Evolutionary conservation across 1,140 invertebrate genomes (phyloP), one percentile per base, ranked within the genome.

Genomic region (Euglossa dilemma): DNA sequence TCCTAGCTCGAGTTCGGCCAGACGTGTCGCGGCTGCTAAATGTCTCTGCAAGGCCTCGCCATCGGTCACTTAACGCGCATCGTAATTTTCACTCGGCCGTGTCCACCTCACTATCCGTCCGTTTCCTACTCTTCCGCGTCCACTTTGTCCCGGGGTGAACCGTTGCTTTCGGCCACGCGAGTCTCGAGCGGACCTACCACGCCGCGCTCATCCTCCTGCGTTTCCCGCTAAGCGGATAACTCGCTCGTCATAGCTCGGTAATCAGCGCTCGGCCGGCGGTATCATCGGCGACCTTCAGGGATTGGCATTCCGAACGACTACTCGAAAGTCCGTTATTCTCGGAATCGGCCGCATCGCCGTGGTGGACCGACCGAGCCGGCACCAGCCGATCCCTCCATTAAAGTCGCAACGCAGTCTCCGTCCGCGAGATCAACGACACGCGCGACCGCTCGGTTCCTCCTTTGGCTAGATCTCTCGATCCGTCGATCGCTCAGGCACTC

Each of bases 271-370:
- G 61, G 4, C 1, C 2, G 23, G 23, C 66, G 5, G 18, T 66
- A 75, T 75, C 79, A 63, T 56, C 66, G 64, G 18, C 56, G 45
- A 45, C 23, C 45, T 28, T n/a, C 56, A 57, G 80, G 57, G 59
- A 25, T 56, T 75, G 56, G 61, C 86, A 56, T 71, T 71, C 75
- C 28, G 71, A 23, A n/a, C 69, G 83, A 75, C 70, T 45, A 77
- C 67, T 50, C 69, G 45, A 16, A 45, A 64, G 63, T 73, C 86
- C 87, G 87, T 88, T 88, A 87, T 87, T 88, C 87, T 74, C 64
- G 74, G 87, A 87, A 88, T 63, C 86, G 78, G 87, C 83, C 83
- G 85, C 87, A 78, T 88, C 87, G 86, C 70, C 78, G 87, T 86
- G 87, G 87, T 86, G 87, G 64, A 78, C 54, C 71, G 81, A 84